Evolutionary conservation across 1,140 invertebrate genomes (phyloP).

Genomic region (Drosophila auraria): DNA sequence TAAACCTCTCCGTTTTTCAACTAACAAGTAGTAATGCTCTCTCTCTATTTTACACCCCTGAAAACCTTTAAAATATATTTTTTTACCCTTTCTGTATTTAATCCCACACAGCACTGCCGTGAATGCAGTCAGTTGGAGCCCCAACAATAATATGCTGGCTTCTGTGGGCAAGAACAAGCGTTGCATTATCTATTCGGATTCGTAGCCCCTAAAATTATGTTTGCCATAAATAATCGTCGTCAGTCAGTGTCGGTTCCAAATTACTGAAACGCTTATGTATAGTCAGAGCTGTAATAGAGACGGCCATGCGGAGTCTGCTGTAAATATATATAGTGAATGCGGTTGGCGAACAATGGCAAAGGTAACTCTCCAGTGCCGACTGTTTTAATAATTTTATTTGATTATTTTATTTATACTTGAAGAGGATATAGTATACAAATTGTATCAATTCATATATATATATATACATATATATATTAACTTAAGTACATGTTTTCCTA

Average conservation of each 20-base stretch:
- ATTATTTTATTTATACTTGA: conserved; percentile 51
- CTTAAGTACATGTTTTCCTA: conserved; percentile 46
- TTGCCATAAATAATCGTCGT: conserved; percentile 36
- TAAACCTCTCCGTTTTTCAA: not conserved
- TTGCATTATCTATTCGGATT: conserved; percentile 93
- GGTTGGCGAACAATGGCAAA: conserved; percentile 16
- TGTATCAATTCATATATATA: conserved; percentile 46
- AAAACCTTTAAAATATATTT: conserved; percentile 28
- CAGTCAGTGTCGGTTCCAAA: conserved; percentile 36
- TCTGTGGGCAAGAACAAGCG: conserved; percentile 95
- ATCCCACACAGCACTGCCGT: conserved; percentile 90
- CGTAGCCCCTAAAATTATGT: conserved; percentile 63
- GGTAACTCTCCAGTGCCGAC: conserved; percentile 33
- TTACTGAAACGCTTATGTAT: conserved; percentile 32
- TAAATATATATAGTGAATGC: conserved; percentile 39
- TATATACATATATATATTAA: conserved; percentile 8
- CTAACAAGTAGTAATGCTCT: not conserved
- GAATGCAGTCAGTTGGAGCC: conserved; percentile 96
- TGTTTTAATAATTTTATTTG: conserved; percentile 39
- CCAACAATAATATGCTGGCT: conserved; percentile 92
- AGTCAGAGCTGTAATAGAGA: conserved; percentile 26
- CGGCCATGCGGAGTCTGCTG: conserved; percentile 46
- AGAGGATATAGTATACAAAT: conserved; percentile 44
- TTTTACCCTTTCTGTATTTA: not conserved
- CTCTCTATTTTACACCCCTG: too few species aligned